Evolutionary conservation across 2,113 vertebrate genomes (phyloP), one percentile per base, ranked within the genome.

Genomic region (Isichthys henryi): DNA sequence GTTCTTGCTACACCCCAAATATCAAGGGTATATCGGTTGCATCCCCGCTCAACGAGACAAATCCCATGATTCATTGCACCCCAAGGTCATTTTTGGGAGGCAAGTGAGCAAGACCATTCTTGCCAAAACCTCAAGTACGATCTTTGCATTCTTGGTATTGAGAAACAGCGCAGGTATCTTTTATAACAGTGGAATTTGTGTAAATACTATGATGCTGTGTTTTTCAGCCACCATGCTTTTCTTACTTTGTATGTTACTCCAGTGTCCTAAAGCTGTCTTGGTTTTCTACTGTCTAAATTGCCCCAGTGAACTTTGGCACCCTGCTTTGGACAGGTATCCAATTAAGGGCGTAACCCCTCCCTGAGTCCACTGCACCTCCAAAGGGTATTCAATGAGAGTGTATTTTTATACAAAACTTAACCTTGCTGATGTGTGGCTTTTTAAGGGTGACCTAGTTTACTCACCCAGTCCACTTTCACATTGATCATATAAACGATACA

Each of bases 381-480:
- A 35, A 80, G 74, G 74, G 15, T 19, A 43, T 80, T 39, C 74
- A 80, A 17, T 80, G 74, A 43, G 74, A 19, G 35, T 80, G 17
- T 80, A 80, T 80, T 80, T 80, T 80, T 43, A 80, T 43, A 43
- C 74, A 19, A 80, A 8, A 80, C 17, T 43, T 43, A 80, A 80
- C 74, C 74, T 80, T 80, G 74, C 74, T 80, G 74, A 43, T 80
- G 74, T 43, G 74, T 80, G 35, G 70, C 35, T 80, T 80, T 80
- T 80, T 80, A 80, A 80, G 74, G 74, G 74, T 80, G 74, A 80
- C 74, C 74, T 80, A 80, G 15, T 43, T 80, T 80, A 80, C 74
- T 19, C 17, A 80, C 35, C 35, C 74, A 80, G 31, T 80, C n/a
- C n/a, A 27, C n/a, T 39, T 80, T 19, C 35, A 80, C 74, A 43